phyloP scores from a whole-genome alignment of 2,888 invertebrate species.

The Sesia apiformis region DNA sequence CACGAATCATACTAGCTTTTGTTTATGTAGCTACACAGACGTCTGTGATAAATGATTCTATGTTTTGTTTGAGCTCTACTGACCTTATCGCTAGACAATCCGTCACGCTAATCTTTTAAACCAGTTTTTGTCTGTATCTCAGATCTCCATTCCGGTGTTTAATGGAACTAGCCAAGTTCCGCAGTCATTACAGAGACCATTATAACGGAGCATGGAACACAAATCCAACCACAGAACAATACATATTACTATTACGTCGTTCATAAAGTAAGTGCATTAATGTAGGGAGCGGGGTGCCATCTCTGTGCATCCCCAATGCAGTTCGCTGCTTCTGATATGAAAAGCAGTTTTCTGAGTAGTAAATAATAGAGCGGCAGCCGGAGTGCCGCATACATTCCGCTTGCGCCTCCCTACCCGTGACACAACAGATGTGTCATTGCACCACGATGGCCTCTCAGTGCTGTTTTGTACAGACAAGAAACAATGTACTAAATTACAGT shows the following conservation, averaged over 20 bases:
- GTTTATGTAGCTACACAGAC: constrained; percentile 12
- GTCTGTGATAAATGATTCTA: constrained; percentile 21
- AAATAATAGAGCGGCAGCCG: constrained; percentile 55
- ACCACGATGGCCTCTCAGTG: constrained; percentile 1
- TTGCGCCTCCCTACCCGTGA: constrained; percentile 19
- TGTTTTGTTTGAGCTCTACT: constrained; percentile 19
- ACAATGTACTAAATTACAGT: no score
- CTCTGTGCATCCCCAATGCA: constrained; percentile 46
- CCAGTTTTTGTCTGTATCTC: constrained; percentile 19
- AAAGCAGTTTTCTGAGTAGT: constrained; percentile 57
- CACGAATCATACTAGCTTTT: constrained; percentile 15
- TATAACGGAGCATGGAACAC: constrained; percentile 36
- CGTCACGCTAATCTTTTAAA: constrained; percentile 24
- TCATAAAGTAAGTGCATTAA: constrained; percentile 59
- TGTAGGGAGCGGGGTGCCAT: constrained; percentile 42
- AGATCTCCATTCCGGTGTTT: constrained; percentile 16
- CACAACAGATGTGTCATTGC: neutral
- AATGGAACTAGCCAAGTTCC: constrained; percentile 25
- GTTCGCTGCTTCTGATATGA: constrained; percentile 62
- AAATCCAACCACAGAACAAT: constrained; percentile 46
- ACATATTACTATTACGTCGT: constrained; percentile 58
- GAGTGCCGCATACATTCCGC: constrained; percentile 27
- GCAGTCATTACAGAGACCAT: constrained; percentile 26
- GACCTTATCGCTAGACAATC: constrained; percentile 23
- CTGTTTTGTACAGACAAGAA: constrained; percentile 1